Evolutionary conservation across 2,113 vertebrate genomes (phyloP), one percentile per base, ranked within the genome.

Genomic region (Xyliphius kryptos): DNA sequence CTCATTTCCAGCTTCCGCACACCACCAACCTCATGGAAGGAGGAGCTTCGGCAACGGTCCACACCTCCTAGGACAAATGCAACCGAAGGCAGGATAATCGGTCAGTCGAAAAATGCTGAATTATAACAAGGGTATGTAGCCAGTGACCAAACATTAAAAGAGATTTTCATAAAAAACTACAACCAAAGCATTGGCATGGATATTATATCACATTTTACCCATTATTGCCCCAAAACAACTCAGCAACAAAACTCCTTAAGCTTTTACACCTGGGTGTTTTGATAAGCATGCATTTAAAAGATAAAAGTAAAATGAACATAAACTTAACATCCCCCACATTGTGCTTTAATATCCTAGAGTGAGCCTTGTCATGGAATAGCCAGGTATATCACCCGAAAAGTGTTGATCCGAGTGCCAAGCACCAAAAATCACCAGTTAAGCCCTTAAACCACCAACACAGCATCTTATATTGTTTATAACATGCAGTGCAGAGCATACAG

Each of bases 1-100:
- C 96, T 97, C 96, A 98, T 98, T 80, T 92, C 90, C 82, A 86
- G 81, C 77, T 85, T 82, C n/a, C 77, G 70, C 41, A 73, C 71
- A 22, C 74, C 74, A 70, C 85, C 82, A 77, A 89, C 84, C 84
- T 91, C 92, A 89, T 90, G 90, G 84, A 87, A 88, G 80, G 91
- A 86, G 82, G 81, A 83, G 75, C 88, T 86, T 32, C 85, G 80
- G 38, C 74, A 83, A 61, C 85, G 82, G 81, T 91, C 89, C 72
- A 86, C 83, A 79, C 80, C 88, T 88, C 91, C 92, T 95, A 71
- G 57, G 61, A 32, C 7, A 6, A 71, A 79, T 78, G 71, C 51
- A 59, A 62, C 9, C 38, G 43, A 59, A 13, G 13, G 22, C 32
- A 19, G 40, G 13, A 53, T 37, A 16, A 22, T 38, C 9, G 38